Conservation (phyloP, 1,140 invertebrate species). For the Spodoptera frugiperda region DNA sequence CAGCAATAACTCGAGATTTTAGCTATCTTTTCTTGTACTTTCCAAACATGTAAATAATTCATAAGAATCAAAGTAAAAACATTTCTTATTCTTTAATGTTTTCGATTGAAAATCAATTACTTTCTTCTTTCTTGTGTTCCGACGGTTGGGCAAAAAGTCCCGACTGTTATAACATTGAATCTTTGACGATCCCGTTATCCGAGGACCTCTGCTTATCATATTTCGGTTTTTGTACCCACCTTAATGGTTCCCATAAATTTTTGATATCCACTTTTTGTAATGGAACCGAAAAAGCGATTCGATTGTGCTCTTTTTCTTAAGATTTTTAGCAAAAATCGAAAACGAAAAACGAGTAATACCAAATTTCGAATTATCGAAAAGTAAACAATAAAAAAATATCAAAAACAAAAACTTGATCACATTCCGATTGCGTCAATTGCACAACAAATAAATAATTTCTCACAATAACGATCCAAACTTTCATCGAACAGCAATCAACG, state of each 20-base stretch:
- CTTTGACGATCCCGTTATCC: slow-evolving; percentile 18
- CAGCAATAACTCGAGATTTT: background rate
- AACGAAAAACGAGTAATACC: background rate
- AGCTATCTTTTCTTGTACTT: background rate
- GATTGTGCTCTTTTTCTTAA: slow-evolving; percentile 7
- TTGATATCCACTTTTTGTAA: slow-evolving; percentile 78
- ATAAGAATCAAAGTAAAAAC: slow-evolving; percentile 14
- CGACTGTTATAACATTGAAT: slow-evolving; percentile 14
- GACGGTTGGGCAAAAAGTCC: background rate
- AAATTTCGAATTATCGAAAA: background rate
- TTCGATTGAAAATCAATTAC: slow-evolving; percentile 37
- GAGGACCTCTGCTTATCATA: slow-evolving; percentile 37
- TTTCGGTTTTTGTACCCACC: slow-evolving; percentile 26
- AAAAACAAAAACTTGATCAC: background rate
- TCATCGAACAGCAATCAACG: slow-evolving; percentile 21
- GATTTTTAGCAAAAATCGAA: background rate
- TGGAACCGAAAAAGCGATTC: slow-evolving; percentile 30
- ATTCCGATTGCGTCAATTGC: background rate
- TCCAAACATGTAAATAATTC: slow-evolving; percentile 15
- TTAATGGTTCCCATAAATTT: slow-evolving; percentile 80
- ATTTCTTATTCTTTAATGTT: slow-evolving; percentile 16
- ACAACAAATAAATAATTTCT: background rate
- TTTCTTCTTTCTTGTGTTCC: slow-evolving; percentile 6
- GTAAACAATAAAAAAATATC: background rate
- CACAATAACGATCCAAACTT: slow-evolving; percentile 15